Base-by-base conservation (phyloP, 2,888 invertebrate genomes). In the Belgica antarctica region DNA sequence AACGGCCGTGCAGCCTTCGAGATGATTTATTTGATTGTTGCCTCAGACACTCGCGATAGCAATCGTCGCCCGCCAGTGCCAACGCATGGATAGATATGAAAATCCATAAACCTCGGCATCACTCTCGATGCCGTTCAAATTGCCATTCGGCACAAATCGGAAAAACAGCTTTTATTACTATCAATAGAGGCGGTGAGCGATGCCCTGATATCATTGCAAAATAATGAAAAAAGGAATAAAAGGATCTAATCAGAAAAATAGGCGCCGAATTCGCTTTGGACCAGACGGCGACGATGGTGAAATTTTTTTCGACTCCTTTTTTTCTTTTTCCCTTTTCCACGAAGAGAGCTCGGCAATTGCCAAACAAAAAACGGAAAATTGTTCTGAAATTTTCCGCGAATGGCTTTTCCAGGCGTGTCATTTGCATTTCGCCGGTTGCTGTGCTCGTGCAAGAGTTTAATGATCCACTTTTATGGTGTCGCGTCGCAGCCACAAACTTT, bases 161-260 rank as follows among this genome's bases (percentile, higher is more conserved):
- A 41, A 41, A 41, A 41, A 2, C 41, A 4, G 15, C 41, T 41
- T 41, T 41, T 41, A 41, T 41, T 12, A 10, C 41, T 10, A 41
- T 41, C 41, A n/a, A 12, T 2, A 41, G 10, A 41, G n/a, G n/a
- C 41, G 2, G n/a, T 41, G 41, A n/a, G 12, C 41, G 41, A 12
- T 12, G 41, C 41, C 41, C 41, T n/a, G 52, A 24, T 59, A 59
- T 59, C 25, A 27, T 59, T 27, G 59, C 27, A n/a, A 12, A 59
- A 59, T 27, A 27, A 27, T 27, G 25, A 59, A 59, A 59, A 15
- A 15, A 52, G 15, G 62, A 36, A 62, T 62, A 62, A 62, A n/a
- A 41, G 63, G 47, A 65, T 27, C 47, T 65, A 65, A 65, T 65
- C 65, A 65, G 65, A 65, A 65, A 15, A 41, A 65, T 65, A 65